phyloP scores from a whole-genome alignment of 2,113 vertebrate species.

The Coregonus clupeaformis region DNA sequence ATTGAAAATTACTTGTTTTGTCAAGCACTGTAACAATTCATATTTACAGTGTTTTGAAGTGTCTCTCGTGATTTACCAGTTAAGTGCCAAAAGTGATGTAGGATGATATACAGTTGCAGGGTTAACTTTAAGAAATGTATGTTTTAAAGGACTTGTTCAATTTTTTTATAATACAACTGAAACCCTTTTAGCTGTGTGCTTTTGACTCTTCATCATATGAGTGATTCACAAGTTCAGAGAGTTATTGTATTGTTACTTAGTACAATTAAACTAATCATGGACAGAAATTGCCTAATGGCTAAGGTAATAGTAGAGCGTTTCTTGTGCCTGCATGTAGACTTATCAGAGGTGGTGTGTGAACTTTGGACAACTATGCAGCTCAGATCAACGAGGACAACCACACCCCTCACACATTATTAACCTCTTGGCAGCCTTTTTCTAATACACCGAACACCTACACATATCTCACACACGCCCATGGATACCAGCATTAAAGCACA shows the following conservation, averaged over 20 bases:
- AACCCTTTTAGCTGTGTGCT: neutral
- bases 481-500: too few species aligned
- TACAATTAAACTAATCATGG: neutral
- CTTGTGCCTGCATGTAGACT: too few species aligned
- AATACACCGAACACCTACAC: neutral
- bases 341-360: neutral
- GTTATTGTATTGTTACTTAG: neutral
- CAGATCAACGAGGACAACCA: neutral
- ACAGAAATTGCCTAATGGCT: too few species aligned
- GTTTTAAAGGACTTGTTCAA: conserved; percentile 10
- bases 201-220: neutral
- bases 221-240: neutral
- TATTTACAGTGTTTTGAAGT: neutral
- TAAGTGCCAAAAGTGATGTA: conserved; percentile 42
- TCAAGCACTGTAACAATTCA: neutral
- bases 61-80: conserved; percentile 25
- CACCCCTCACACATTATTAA: conserved; percentile 21
- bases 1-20: neutral
- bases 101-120: conserved; percentile 20
- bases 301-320: too few species aligned
- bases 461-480: neutral
- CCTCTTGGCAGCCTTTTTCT: neutral
- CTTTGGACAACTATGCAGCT: conserved; percentile 25
- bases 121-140: conserved; percentile 30
- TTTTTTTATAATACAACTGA: conserved; percentile 54